phyloP scores from a whole-genome alignment of 1,140 invertebrate species.

The Platorchestia sp. region DNA sequence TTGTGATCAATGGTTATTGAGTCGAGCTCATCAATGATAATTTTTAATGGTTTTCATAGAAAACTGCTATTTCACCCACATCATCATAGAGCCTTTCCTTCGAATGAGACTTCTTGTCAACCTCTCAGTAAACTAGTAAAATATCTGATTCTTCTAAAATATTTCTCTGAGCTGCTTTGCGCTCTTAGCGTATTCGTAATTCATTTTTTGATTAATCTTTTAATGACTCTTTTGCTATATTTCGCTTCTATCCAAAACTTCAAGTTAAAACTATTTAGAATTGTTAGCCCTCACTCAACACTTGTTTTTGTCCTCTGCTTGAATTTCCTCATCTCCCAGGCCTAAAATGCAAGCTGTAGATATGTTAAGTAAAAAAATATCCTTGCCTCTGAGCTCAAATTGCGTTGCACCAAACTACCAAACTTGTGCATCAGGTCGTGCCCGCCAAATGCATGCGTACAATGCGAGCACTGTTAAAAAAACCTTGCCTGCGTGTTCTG shows the following conservation, averaged over 20 bases:
- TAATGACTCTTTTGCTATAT: no score
- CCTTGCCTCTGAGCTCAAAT: neutral
- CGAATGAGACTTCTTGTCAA: no score
- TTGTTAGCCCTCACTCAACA: neutral
- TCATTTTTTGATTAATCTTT: no score
- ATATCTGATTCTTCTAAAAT: no score
- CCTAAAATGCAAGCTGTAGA: neutral
- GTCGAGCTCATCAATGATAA: no score
- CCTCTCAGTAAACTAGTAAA: no score
- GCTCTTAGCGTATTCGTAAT: no score
- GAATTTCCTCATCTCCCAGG: neutral
- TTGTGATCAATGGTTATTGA: no score
- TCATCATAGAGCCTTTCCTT: no score
- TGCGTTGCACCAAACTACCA: neutral
- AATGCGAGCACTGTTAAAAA: neutral
- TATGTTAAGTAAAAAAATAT: neutral
- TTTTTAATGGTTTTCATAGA: no score
- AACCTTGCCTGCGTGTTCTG: neutral
- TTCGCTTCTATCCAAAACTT: neutral
- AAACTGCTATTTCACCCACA: no score
- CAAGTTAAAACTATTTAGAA: neutral
- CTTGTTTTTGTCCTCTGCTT: neutral
- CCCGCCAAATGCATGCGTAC: neutral
- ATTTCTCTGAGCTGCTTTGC: no score
- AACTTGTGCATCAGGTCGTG: neutral